A percentile compares a stretch with the other conserved stretches of the same genome.
These are phyloP conservation scores for Microcebus ravelobensis DNA, from an alignment of 2,113 vertebrate species.

Conservation along the genomic window DNA sequence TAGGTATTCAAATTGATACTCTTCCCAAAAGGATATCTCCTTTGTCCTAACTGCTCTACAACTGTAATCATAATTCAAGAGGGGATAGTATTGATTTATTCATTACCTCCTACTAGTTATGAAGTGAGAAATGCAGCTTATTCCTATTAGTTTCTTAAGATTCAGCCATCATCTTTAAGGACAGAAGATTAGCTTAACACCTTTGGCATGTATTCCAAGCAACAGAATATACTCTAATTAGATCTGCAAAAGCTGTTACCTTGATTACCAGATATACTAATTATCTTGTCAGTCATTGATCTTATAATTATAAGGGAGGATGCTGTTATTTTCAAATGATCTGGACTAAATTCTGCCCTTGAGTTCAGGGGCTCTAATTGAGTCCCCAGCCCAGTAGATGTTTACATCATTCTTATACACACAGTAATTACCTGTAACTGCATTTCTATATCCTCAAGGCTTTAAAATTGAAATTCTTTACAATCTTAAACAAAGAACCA, in stretches of 20 bases:
- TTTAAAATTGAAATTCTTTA: slow-evolving; percentile 59
- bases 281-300: slow-evolving; percentile 76
- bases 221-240: slow-evolving; percentile 74
- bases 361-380: slow-evolving; percentile 60
- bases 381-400: slow-evolving; percentile 37
- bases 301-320: slow-evolving; percentile 68
- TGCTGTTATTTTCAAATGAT: slow-evolving; percentile 65
- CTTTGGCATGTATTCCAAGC: slow-evolving; percentile 57
- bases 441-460: slow-evolving; percentile 47
- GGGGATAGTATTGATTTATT: not conserved
- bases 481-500: not conserved
- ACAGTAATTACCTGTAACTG: slow-evolving; percentile 49
- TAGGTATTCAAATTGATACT: not conserved
- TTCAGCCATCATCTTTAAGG: slow-evolving; percentile 53
- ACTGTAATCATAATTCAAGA: not conserved
- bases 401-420: slow-evolving; percentile 44
- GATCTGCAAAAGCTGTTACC: slow-evolving; percentile 73
- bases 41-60: slow-evolving; percentile 10
- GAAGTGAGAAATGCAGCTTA: not conserved
- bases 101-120: slow-evolving; percentile 3
- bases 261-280: slow-evolving; percentile 76
- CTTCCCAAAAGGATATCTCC: not conserved
- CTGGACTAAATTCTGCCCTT: slow-evolving; percentile 65
- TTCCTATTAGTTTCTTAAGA: slow-evolving; percentile 45
- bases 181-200: slow-evolving; percentile 70